Base-by-base conservation (phyloP, 2,797 vertebrate species). In the Chanos chanos region DNA sequence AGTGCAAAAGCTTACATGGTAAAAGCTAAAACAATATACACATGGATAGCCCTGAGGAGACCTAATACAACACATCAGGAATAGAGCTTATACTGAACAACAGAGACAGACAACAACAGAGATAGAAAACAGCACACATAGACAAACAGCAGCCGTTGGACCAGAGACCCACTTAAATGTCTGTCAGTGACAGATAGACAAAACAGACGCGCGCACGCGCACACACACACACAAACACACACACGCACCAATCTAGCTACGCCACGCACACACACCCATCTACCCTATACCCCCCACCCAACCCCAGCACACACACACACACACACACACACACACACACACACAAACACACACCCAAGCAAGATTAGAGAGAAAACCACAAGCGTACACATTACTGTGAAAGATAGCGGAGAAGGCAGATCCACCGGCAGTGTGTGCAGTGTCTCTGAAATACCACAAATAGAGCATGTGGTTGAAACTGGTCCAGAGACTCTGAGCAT, bases 321-420 rank as follows among this genome's bases (percentile, higher is more conserved):
- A 44, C 44, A 44, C 25, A 30, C 39, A 19, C 28, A 12, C 25
- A 52, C n/a, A 47, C 12, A 22, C 56, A 48, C 31, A 33, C 44
- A 48, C 9, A 22, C 4, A n/a, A n/a, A n/a, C 16, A 55, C 27
- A 33, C 9, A 43, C 22, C 47, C 30, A 25, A 31, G 13, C 8
- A 25, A 30, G 22, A 4, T 34, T n/a, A 37, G 10, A 54, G 12
- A 62, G n/a, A 37, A 13, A 62, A 49, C 27, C 22, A 41, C 41
- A 64, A 64, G 33, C 36, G 53, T 50, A 64, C 31, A 40, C 44
- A 54, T 68, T 72, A 49, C 25, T 18, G 19, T 51, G 51, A 73
- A 75, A 65, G 43, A 61, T 70, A 63, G 65, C 52, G 47, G 15
- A 40, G 24, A 66, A 34, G 51, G 36, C 21, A 21, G 39, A 57